Evolutionary conservation across 1,140 invertebrate genomes (phyloP).

Genomic region (Drosophila repleta): DNA sequence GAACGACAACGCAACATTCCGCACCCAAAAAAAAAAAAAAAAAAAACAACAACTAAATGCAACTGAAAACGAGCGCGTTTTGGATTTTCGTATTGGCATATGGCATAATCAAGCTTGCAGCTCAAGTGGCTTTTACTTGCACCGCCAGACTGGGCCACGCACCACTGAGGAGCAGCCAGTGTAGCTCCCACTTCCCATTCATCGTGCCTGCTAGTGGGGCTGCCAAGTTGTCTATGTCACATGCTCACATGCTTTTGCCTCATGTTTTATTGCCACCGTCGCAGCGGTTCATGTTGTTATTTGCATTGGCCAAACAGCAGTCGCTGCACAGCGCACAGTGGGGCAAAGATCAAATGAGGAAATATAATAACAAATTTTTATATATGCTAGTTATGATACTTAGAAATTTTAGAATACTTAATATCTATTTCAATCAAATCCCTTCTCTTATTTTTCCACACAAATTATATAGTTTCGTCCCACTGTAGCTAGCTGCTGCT

Average conservation of each 20-base stretch:
- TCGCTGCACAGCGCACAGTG: conserved; percentile 37
- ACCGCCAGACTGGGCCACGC: conserved; percentile 23
- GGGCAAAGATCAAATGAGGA: conserved; percentile 23
- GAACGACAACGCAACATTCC: conserved; percentile 59
- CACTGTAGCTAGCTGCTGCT: conserved; percentile 16
- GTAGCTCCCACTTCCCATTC: background rate
- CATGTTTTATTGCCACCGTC: conserved; percentile 46
- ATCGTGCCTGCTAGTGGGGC: conserved; percentile 17
- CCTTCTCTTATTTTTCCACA: background rate
- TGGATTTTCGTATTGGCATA: conserved; percentile 52
- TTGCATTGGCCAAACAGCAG: conserved; percentile 68
- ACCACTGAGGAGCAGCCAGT: conserved; percentile 30
- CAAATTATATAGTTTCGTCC: background rate
- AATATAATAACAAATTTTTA: too few species aligned
- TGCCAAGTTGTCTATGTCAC: conserved; percentile 75
- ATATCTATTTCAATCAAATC: background rate
- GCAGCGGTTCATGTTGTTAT: conserved; percentile 52
- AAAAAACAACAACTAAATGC: conserved; percentile 22
- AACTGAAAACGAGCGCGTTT: conserved; percentile 57
- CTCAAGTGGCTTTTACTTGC: conserved; percentile 42
- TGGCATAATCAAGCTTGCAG: conserved; percentile 75
- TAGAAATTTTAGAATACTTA: too few species aligned
- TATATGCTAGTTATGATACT: too few species aligned
- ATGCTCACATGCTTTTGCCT: conserved; percentile 60
- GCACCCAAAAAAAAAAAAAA: conserved; percentile 35